These are phyloP conservation scores for Luffia ferchaultella DNA, from an alignment of 2,888 invertebrate genomes.

Conservation along the genomic window DNA sequence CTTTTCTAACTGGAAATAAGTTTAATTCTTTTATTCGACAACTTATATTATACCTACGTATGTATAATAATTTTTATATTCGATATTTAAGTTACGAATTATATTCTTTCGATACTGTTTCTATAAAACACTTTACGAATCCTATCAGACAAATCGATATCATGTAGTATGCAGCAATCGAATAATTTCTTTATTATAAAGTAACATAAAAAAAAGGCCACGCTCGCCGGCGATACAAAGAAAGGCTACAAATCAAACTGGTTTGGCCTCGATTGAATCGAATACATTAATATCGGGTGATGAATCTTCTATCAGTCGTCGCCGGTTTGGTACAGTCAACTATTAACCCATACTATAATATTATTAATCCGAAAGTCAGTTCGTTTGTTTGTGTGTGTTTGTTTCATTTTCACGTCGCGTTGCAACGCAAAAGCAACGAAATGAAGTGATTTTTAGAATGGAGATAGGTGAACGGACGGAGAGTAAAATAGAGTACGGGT, in stretches of 20 bases:
- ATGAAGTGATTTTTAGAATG: no score
- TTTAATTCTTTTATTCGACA: no score
- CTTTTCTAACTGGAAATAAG: no score
- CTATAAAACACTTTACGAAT: background rate
- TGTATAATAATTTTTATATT: no score
- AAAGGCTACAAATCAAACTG: conserved; percentile 24
- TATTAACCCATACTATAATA: no score
- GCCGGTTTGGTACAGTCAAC: background rate
- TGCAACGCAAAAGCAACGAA: no score
- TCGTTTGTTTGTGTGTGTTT: no score
- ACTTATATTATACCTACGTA: no score
- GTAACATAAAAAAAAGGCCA: conserved; percentile 1
- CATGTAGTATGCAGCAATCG: background rate
- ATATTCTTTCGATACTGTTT: background rate
- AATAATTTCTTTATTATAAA: background rate
- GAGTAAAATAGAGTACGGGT: no score
- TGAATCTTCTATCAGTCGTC: conserved; percentile 22
- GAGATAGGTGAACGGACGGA: no score
- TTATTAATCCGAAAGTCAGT: no score
- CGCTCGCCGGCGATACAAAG: conserved; percentile 17
- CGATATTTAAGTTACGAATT: background rate
- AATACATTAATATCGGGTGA: conserved; percentile 36
- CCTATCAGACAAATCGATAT: background rate
- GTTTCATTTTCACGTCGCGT: no score
- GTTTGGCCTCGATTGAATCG: conserved; percentile 28